Evolutionary conservation across 2,113 vertebrate genomes (phyloP).

Genomic region (Verasper variegatus): DNA sequence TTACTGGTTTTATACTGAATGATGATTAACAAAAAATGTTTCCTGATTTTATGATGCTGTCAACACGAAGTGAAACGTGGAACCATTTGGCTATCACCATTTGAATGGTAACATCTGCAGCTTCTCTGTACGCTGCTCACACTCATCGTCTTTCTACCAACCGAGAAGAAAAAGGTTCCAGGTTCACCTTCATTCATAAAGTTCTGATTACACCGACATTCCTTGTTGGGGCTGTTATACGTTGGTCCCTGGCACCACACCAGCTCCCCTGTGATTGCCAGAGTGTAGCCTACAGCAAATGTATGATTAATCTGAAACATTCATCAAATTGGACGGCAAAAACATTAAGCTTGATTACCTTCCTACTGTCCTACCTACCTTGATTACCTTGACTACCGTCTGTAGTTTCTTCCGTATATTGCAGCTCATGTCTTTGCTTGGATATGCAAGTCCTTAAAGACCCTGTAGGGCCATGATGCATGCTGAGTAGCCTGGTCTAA

Average conservation of each 20-base stretch:
- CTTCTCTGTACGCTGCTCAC: no score
- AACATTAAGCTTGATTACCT: not conserved
- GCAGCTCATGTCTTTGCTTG: not conserved
- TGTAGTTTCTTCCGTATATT: no score
- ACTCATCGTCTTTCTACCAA: not conserved
- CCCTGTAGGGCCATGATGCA: conserved; percentile 42
- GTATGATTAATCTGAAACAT: not conserved
- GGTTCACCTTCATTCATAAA: not conserved
- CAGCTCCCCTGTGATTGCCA: not conserved
- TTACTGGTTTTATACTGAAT: not conserved
- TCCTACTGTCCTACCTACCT: not conserved
- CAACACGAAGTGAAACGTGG: not conserved
- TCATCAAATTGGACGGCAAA: not conserved
- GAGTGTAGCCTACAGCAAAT: not conserved
- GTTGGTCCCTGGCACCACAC: not conserved
- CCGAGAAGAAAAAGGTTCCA: not conserved
- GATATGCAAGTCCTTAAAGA: conserved; percentile 3
- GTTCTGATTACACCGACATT: not conserved
- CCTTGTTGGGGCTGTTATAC: not conserved
- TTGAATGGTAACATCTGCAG: no score
- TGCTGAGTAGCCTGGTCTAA: conserved; percentile 64
- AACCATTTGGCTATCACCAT: not conserved
- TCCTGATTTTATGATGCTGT: not conserved
- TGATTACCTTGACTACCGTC: no score
- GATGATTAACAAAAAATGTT: not conserved